Evolutionary conservation across 2,113 vertebrate genomes (phyloP).

Genomic region (Ceyx margarethae): DNA sequence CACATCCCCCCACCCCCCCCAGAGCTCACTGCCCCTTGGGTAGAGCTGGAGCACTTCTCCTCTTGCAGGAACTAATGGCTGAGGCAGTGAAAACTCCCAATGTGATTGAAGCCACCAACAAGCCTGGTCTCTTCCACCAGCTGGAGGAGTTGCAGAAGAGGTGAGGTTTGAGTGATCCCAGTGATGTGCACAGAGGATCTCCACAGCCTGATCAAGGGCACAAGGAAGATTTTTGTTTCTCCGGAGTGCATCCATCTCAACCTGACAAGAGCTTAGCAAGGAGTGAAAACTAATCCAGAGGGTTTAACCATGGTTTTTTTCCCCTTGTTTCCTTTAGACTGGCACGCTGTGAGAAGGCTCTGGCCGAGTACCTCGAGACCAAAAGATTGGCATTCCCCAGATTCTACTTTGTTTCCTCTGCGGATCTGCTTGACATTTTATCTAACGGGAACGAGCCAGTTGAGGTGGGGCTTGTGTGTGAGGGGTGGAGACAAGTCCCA

Average conservation of each 20-base stretch:
- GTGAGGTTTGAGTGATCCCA: neutral
- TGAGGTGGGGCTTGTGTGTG: slow-evolving; percentile 52
- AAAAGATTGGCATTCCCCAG: slow-evolving; percentile 78
- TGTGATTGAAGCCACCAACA: slow-evolving; percentile 78
- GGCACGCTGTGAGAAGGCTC: slow-evolving; percentile 74
- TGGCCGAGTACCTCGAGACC: slow-evolving; percentile 78
- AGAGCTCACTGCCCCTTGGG: fast-evolving
- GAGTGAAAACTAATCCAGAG: fast-evolving
- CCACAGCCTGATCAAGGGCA: neutral
- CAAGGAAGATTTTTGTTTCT: neutral
- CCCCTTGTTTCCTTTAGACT: slow-evolving; percentile 35
- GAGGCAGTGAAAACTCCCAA: slow-evolving; percentile 70
- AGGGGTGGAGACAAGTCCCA: neutral
- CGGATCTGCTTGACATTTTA: slow-evolving; percentile 78
- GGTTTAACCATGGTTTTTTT: neutral
- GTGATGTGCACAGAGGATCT: neutral
- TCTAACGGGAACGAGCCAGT: slow-evolving; percentile 75
- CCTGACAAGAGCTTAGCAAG: neutral
- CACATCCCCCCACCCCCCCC: fast-evolving
- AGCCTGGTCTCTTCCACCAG: slow-evolving; percentile 60
- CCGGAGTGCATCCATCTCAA: neutral
- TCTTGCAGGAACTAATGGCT: slow-evolving; percentile 68
- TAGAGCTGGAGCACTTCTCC: neutral
- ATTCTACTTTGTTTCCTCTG: slow-evolving; percentile 80
- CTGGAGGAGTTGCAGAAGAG: slow-evolving; percentile 73